These are phyloP conservation scores for Labrus mixtus DNA, from an alignment of 2,113 vertebrate species.

Conservation along the genomic window DNA sequence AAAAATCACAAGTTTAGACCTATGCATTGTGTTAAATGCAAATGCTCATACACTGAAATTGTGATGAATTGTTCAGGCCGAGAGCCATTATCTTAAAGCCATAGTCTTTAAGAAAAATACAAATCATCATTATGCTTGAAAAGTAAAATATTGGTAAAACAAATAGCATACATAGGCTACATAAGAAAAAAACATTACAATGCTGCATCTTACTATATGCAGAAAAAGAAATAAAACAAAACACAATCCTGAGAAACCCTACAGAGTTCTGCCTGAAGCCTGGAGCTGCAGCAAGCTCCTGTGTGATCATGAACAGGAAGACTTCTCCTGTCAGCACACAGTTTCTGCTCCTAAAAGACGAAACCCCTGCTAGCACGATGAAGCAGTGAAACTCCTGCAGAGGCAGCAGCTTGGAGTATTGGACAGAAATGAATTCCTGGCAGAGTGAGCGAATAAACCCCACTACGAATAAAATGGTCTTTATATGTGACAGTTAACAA, in stretches of 20 bases:
- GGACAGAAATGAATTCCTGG: slow-evolving; percentile 54
- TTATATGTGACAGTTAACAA: slow-evolving; percentile 69
- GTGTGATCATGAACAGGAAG: slow-evolving; percentile 40
- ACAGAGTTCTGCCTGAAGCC: slow-evolving; percentile 8
- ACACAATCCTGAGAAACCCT: slow-evolving; percentile 1
- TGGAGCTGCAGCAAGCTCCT: background rate
- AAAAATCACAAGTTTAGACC: no score
- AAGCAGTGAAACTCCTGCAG: slow-evolving; percentile 31
- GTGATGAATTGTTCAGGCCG: no score
- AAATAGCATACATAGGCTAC: no score
- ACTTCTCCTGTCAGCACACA: slow-evolving; percentile 44
- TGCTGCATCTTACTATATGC: background rate
- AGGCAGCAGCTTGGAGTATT: slow-evolving; percentile 34
- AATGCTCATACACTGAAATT: no score
- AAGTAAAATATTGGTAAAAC: no score
- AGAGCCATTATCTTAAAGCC: no score
- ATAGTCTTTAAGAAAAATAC: no score
- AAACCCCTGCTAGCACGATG: slow-evolving; percentile 19
- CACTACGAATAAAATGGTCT: slow-evolving; percentile 58
- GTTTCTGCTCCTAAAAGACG: slow-evolving; percentile 43
- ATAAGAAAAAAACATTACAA: background rate
- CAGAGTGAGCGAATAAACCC: slow-evolving; percentile 11
- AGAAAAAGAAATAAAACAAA: background rate
- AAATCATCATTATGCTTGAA: no score
- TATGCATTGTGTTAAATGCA: no score